Percentiles rank a stretch among this genome's conserved stretches.
These are phyloP conservation scores for Xenotilapia longispinis DNA, from an alignment of 2,113 vertebrate genomes.

Conservation along the genomic window DNA sequence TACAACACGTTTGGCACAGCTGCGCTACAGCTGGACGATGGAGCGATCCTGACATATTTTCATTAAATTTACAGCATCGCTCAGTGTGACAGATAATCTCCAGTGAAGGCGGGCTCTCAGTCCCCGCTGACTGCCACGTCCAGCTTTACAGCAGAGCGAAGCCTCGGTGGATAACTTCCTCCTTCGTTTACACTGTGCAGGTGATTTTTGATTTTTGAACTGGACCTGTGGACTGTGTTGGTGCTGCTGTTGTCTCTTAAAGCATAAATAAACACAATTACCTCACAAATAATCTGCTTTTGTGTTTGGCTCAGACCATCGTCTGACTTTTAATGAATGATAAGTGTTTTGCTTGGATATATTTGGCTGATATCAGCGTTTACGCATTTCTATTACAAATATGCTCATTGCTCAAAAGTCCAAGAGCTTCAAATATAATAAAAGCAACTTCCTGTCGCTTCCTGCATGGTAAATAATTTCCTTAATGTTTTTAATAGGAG, in stretches of 20 bases:
- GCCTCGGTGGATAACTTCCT: background rate
- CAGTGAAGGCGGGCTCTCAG: background rate
- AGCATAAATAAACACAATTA: background rate
- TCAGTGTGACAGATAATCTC: background rate
- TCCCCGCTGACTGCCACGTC: background rate
- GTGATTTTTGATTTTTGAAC: background rate
- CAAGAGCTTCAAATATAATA: background rate
- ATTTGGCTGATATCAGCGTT: background rate
- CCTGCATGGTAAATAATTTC: fast-evolving
- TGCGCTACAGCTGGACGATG: fast-evolving
- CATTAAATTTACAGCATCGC: background rate
- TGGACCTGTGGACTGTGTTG: background rate
- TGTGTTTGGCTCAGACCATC: background rate
- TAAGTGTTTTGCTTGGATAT: background rate
- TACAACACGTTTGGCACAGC: fast-evolving
- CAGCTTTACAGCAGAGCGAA: background rate
- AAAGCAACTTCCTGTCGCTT: fast-evolving
- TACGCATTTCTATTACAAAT: background rate
- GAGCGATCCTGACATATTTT: background rate
- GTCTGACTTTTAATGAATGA: fast-evolving
- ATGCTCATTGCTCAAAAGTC: fast-evolving
- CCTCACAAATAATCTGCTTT: background rate
- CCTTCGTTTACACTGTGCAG: fast-evolving
- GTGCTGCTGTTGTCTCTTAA: fast-evolving
- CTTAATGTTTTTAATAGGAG: fast-evolving